These are phyloP conservation scores for Pseudobourletiella spinata DNA, from an alignment of 1,140 invertebrate species.

Conservation along the genomic window DNA sequence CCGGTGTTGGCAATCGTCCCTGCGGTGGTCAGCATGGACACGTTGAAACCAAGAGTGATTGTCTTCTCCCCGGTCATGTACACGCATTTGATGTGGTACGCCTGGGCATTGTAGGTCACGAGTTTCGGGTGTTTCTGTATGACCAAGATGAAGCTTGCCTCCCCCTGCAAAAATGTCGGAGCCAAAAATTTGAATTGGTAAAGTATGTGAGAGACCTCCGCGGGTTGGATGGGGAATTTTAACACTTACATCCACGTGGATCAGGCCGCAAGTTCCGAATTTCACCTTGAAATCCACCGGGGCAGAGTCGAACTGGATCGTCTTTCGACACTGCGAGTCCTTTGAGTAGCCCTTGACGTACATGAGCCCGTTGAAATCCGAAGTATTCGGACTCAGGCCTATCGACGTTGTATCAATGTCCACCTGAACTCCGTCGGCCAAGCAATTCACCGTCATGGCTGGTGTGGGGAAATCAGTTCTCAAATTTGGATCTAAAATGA, in stretches of 20 bases:
- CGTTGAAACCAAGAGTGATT: conserved; percentile 85
- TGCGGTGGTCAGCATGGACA: conserved; percentile 88
- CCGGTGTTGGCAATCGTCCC: conserved; percentile 89
- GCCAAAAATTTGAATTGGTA: conserved; percentile 3
- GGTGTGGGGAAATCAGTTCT: conserved; percentile 73
- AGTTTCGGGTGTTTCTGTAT: conserved; percentile 92
- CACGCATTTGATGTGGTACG: conserved; percentile 88
- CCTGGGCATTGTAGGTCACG: conserved; percentile 87
- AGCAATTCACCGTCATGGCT: conserved; percentile 69
- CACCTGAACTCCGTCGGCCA: conserved; percentile 84
- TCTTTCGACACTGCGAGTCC: conserved; percentile 73
- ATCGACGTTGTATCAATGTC: conserved; percentile 56
- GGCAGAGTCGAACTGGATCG: conserved; percentile 61
- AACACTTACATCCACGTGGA: conserved; percentile 73
- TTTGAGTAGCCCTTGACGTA: conserved; percentile 93
- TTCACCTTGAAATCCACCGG: conserved; percentile 81
- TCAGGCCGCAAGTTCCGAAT: conserved; percentile 82
- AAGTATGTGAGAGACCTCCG: too few species aligned
- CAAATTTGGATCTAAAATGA: conserved; percentile 2
- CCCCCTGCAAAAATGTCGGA: conserved; percentile 59
- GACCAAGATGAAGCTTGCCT: conserved; percentile 83
- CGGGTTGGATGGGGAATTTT: too few species aligned
- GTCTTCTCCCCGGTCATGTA: conserved; percentile 90
- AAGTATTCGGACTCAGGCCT: conserved; percentile 45
- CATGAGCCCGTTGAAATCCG: conserved; percentile 77